These are phyloP conservation scores for Homarus americanus DNA, from an alignment of 1,140 invertebrate genomes.

Conservation along the genomic window DNA sequence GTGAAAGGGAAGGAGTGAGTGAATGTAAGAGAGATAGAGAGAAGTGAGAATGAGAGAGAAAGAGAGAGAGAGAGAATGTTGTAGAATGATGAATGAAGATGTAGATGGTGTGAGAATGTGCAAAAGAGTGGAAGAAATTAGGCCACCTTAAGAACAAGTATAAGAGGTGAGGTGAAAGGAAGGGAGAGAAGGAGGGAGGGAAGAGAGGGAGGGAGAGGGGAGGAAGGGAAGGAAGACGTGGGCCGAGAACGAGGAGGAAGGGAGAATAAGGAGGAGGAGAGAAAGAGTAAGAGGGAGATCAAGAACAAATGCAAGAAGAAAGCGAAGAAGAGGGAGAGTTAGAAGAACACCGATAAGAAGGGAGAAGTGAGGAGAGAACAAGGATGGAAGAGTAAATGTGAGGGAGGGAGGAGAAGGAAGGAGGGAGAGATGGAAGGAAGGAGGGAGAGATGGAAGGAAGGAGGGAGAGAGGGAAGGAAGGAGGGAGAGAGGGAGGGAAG, in stretches of 20 bases:
- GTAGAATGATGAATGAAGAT: too few species aligned
- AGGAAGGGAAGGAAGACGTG: not conserved
- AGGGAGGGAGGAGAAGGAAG: not conserved
- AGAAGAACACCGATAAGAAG: not conserved
- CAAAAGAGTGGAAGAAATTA: too few species aligned
- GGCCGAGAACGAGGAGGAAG: not conserved
- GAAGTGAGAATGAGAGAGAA: slow-evolving; percentile 8
- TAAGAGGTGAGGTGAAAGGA: not conserved
- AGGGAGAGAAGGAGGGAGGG: not conserved
- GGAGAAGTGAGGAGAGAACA: too few species aligned
- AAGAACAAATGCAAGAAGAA: too few species aligned
- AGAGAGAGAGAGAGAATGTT: not conserved
- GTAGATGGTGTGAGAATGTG: too few species aligned
- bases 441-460: not conserved
- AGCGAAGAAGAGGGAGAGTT: too few species aligned
- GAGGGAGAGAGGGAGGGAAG: not conserved
- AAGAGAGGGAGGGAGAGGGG: not conserved
- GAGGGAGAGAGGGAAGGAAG: slow-evolving; percentile 3
- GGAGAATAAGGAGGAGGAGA: not conserved
- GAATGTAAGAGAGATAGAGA: too few species aligned
- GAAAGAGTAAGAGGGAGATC: not conserved
- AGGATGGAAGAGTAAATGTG: not conserved
- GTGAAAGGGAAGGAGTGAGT: too few species aligned
- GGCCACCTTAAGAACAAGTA: too few species aligned
- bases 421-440: not conserved